Base-by-base conservation (phyloP, 1,140 invertebrate genomes). In the Kradibia gibbosae region DNA sequence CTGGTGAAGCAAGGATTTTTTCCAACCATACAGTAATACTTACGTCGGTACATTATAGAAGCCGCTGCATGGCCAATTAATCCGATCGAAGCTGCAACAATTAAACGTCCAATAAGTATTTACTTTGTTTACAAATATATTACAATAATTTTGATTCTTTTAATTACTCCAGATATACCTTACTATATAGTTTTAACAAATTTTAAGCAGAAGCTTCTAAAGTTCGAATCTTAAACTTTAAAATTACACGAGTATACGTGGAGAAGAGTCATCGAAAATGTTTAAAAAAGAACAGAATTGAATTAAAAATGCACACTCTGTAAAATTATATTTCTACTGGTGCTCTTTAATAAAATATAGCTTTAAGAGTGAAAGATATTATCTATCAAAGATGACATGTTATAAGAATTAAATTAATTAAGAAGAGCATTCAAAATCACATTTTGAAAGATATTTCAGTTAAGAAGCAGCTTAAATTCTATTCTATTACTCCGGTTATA, bases 251-350 rank as follows among this genome's bases (percentile, higher is more conserved):
- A 60, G 10, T 60, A 13, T 60, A n/a, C n/a, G 11, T 60, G 3
- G 25, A 25, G 3, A 5, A n/a, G 53, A 60, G 57, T 60, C 5
- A 15, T 13, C 28, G 57, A 31, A 15, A 11, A 28, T 13, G n/a
- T 8, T 60, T 60, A 0, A 8, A 60, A 31, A 60, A 60, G 57
- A 28, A 3, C n/a, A n/a, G 31, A 60, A 31, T 60, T 60, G 31
- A 60, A 60, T 60, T 60, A 60, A 60, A 60, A 60, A 60, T 60
- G 28, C 31, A 60, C 57, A 60, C 25, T 60, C 25, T 11, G 15
- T 60, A 15, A 31, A 60, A 60, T 60, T n/a, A 60, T 60, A 31
- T 60, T 60, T 60, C 25, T 31, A 31, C 57, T 10, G 57, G 31
- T 13, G 13, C 25, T 11, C 31, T 60, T 60, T 60, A 8, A 15